Base-by-base conservation (phyloP, 1,140 invertebrate genomes). In the Drosophila rhopaloa region DNA sequence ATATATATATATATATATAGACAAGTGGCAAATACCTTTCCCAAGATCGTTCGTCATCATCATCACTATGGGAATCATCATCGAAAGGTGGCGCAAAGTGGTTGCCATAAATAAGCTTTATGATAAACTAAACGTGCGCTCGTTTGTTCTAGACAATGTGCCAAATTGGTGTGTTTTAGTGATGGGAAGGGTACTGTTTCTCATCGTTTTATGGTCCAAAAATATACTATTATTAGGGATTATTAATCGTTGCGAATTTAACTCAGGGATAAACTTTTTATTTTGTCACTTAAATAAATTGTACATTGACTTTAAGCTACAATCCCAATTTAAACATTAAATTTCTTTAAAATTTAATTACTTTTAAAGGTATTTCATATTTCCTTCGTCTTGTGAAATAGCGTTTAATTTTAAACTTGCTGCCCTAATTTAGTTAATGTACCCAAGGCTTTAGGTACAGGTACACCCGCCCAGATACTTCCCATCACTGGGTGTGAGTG, bases 51-150 rank as follows among this genome's bases (percentile, higher is more conserved):
- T 53, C 41, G 16, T 63, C 67, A 75, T 75, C 61, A 44, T 51
- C 44, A 56, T 35, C 32, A 56, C 53, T 38, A 10, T 27, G 10
- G 41, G 48, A 75, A 58, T 58, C 71, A 47, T 54, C 62, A 47
- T 51, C 60, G 55, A 55, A 57, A 53, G 73, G 63, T 76, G 61
- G 54, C 50, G 50, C 74, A 76, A 77, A 77, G 73, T 76, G 74
- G 61, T 63, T 60, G 53, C 77, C 81, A 85, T 81, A 76, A 81
- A 76, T 81, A 76, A 76, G 58, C 66, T 14, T 57, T 48, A 82
- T 79, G 57, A 82, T 70, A 81, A 75, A 79, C 75, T 74, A 88
- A 79, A 88, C 76, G 76, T 88, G 83, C 55, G 71, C 75, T 81
- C 82, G 44, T 85, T 83, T 83, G 51, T 57, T 44, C 19, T 19